Evolutionary conservation across 2,113 vertebrate species (phyloP), one percentile per base, ranked within the genome.

Genomic region (Campylorhamphus procurvoides): DNA sequence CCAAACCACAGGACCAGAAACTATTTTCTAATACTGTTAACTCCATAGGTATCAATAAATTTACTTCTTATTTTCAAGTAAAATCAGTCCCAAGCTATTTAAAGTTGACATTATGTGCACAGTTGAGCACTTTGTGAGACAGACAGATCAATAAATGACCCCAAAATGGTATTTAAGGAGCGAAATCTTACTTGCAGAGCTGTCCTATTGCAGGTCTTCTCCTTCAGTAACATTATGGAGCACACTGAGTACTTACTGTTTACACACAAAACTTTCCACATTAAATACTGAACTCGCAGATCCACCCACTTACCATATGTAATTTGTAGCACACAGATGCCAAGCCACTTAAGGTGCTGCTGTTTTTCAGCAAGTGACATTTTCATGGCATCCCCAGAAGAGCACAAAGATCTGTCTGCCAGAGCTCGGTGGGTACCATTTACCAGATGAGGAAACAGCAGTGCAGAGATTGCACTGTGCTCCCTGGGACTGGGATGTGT

Each of bases 301-400:
- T 77, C 85, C 92, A 77, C 95, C 95, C 86, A 90, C 94, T 37
- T 42, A 35, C 63, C 92, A 67, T 49, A 83, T 93, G 92, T 11
- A 35, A 49, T 40, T 76, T 62, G 40, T 40, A 73, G 75, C 23
- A 87, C 7, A 46, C 37, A 53, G 83, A 86, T 80, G 35, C 68
- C 79, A 66, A 94, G 47, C 33, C 39, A 39, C 55, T 67, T 29
- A 3, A 76, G 85, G 72, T 86, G 75, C 77, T 53, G 42, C 37
- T 82, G 49, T 47, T 89, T 87, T 77, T 29, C 75, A 74, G 25
- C 31, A 46, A 82, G 35, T 82, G 66, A 90, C 50, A 73, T 87
- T 84, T 95, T n/a, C 42, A 72, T 64, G 78, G 74, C 87, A 90
- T 73, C 58, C 62, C 53, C 72, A 93, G 71, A 68, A 20, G 6